These are phyloP conservation scores for Scarus forsteni DNA, from an alignment of 2,797 vertebrate genomes.

Conservation along the genomic window DNA sequence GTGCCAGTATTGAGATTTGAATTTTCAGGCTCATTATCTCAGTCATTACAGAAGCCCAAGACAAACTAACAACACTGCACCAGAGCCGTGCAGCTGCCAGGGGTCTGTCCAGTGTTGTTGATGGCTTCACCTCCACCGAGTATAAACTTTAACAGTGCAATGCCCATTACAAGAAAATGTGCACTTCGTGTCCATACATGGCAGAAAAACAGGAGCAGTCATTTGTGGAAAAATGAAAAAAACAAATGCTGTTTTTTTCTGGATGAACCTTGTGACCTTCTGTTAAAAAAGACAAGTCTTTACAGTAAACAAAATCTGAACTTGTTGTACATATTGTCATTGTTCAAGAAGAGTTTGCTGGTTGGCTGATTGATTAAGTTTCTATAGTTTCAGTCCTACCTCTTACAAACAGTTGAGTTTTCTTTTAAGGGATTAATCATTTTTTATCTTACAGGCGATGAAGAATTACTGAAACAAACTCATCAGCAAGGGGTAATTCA, in stretches of 20 bases:
- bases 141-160: constrained; percentile 19
- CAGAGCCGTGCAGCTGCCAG: constrained; percentile 26
- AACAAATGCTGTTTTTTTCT: constrained; percentile 4
- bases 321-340: background rate
- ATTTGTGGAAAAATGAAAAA: constrained; percentile 6
- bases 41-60: constrained; percentile 50
- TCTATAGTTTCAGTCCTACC: background rate
- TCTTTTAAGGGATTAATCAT: background rate
- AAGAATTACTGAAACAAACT: too few species aligned
- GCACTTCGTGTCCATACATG: background rate
- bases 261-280: background rate
- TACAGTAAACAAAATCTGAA: constrained; percentile 1
- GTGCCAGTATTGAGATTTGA: constrained; percentile 37
- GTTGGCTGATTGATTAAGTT: background rate
- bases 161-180: background rate
- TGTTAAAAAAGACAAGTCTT: constrained; percentile 22
- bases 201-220: background rate
- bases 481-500: too few species aligned
- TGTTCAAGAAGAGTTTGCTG: background rate
- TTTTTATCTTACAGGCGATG: too few species aligned
- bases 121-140: constrained; percentile 25
- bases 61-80: constrained; percentile 29
- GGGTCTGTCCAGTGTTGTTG: constrained; percentile 12
- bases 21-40: constrained; percentile 48
- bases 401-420: background rate